These are phyloP conservation scores for Panurus biarmicus DNA, from an alignment of 2,113 vertebrate species.

Conservation along the genomic window DNA sequence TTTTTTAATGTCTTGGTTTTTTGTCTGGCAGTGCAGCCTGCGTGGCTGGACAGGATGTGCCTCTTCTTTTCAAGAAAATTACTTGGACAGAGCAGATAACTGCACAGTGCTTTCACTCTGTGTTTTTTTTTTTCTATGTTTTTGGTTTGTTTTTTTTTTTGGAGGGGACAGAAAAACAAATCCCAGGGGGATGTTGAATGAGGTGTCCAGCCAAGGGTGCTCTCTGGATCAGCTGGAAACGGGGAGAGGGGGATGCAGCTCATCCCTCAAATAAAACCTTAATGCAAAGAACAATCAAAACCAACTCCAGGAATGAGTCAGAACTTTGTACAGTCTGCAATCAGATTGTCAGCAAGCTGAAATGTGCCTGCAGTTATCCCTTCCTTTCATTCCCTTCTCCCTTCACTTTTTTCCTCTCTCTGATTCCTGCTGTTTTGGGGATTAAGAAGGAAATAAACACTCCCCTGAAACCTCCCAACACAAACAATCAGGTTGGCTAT, in stretches of 20 bases:
- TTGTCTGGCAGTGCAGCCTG: not conserved
- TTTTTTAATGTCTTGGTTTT: not conserved
- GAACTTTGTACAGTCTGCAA: not conserved
- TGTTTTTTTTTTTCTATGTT: not conserved
- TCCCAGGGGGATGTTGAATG: not conserved
- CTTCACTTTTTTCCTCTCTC: not conserved
- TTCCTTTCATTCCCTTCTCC: not conserved
- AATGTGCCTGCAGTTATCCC: not conserved
- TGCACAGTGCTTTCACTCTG: not conserved
- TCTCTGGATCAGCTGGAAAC: not conserved
- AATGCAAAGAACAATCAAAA: not conserved
- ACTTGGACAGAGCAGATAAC: not conserved
- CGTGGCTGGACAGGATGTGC: not conserved
- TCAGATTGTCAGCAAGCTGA: not conserved
- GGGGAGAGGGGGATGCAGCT: not conserved
- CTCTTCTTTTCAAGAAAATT: not conserved
- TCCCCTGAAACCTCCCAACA: not conserved
- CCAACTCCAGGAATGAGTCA: not conserved
- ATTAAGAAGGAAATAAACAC: not conserved
- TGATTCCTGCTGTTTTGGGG: not conserved
- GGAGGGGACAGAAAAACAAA: not conserved
- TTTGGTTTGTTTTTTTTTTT: not conserved
- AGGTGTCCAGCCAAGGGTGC: fast-evolving
- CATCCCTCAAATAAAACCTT: not conserved
- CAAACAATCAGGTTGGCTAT: slow-evolving; percentile 25